A percentile compares a stretch with the other conserved stretches of the same genome.
These are phyloP conservation scores for Eupithecia pulchellata DNA, from an alignment of 2,888 invertebrate species.

Conservation along the genomic window DNA sequence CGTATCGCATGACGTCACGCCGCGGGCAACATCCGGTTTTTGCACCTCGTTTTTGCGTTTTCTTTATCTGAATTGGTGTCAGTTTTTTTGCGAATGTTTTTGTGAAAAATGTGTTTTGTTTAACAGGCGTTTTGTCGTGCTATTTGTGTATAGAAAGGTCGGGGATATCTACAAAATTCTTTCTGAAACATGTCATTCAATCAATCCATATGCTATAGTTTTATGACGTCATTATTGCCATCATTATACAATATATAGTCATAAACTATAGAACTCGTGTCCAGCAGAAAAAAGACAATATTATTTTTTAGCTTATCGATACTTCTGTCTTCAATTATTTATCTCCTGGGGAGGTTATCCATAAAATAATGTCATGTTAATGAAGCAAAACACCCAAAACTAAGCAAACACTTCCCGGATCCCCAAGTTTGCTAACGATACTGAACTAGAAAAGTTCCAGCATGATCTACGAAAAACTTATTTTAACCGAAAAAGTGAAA, in stretches of 20 bases:
- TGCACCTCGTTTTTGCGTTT: constrained; percentile 47
- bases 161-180: background rate
- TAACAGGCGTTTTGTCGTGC: constrained; percentile 6
- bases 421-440: constrained; percentile 24
- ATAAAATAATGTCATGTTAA: background rate
- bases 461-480: constrained; percentile 59
- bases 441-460: constrained; percentile 27
- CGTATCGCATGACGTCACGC: constrained; percentile 37
- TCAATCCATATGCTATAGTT: background rate
- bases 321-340: no score
- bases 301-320: background rate
- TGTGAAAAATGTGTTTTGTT: constrained; percentile 31
- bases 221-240: background rate
- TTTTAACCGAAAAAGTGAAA: constrained; percentile 60
- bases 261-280: background rate
- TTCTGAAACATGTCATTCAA: background rate
- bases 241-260: background rate
- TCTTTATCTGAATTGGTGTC: constrained; percentile 44
- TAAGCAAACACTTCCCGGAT: constrained; percentile 14
- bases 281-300: background rate
- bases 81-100: constrained; percentile 36
- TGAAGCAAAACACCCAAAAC: constrained; percentile 13
- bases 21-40: constrained; percentile 40
- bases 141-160: background rate
- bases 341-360: background rate